Evolutionary conservation across 2,797 vertebrate genomes (phyloP).

Genomic region (Micrastur ruficollis): DNA sequence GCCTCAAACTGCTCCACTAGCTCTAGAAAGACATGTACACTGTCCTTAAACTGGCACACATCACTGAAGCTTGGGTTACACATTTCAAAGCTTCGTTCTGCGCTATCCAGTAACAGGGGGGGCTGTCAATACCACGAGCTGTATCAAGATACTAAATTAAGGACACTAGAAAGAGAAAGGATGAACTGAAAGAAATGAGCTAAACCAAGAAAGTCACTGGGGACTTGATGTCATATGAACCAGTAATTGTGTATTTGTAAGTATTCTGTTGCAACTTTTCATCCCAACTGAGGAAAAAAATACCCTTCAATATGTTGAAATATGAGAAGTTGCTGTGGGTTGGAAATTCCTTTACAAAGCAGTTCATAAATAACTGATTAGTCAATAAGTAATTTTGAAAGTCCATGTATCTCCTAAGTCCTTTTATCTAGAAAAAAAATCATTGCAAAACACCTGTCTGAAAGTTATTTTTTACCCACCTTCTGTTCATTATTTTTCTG

Average conservation of each 20-base stretch:
- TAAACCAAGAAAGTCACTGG: background rate
- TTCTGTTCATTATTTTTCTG: background rate
- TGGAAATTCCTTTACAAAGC: background rate
- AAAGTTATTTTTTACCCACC: background rate
- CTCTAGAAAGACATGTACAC: constrained; percentile 46
- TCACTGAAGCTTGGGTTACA: constrained; percentile 46
- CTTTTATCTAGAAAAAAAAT: background rate
- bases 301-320: background rate
- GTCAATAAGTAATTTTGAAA: background rate
- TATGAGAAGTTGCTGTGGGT: background rate
- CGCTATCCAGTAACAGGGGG: constrained; percentile 20
- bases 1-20: constrained; percentile 31
- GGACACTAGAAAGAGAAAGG: background rate
- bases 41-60: constrained; percentile 52
- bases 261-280: background rate
- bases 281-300: background rate
- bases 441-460: background rate
- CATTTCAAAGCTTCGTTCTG: constrained; percentile 7
- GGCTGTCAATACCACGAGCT: background rate
- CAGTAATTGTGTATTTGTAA: background rate
- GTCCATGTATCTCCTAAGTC: background rate
- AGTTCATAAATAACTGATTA: background rate
- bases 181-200: constrained; percentile 47
- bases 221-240: background rate
- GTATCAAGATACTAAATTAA: constrained; percentile 49